These are phyloP conservation scores for Brachypalpus laphriformis DNA, from an alignment of 2,888 invertebrate species.

Conservation along the genomic window DNA sequence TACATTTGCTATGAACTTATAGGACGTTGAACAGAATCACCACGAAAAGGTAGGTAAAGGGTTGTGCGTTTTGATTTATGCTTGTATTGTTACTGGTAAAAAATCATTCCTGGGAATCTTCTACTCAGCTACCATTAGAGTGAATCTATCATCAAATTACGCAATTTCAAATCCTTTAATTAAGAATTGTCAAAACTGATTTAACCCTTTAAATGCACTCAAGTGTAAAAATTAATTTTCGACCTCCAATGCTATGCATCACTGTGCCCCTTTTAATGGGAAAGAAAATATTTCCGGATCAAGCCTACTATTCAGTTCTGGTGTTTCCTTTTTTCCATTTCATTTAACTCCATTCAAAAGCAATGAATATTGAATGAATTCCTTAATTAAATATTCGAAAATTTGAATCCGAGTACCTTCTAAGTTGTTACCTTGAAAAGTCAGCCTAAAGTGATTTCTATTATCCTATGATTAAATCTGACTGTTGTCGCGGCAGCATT, in stretches of 20 bases:
- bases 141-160: too few relatives aligned
- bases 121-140: too few relatives aligned
- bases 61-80: too few relatives aligned
- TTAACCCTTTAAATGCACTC: not conserved
- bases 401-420: constrained; percentile 13
- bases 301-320: not conserved
- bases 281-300: not conserved
- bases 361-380: constrained; percentile 34
- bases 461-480: constrained; percentile 25
- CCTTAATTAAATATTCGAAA: not conserved
- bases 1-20: too few relatives aligned
- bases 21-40: too few relatives aligned
- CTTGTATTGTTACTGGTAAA: too few relatives aligned
- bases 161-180: not conserved
- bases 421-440: not conserved
- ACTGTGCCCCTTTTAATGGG: too few relatives aligned
- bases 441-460: not conserved
- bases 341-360: constrained; percentile 20
- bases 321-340: constrained; percentile 1
- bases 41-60: too few relatives aligned
- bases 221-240: not conserved
- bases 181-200: not conserved
- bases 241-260: not conserved
- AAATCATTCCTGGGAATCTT: too few relatives aligned
- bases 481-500: constrained; percentile 21